phyloP scores from a whole-genome alignment of 2,888 invertebrate genomes.

The Agrypnus murinus region DNA sequence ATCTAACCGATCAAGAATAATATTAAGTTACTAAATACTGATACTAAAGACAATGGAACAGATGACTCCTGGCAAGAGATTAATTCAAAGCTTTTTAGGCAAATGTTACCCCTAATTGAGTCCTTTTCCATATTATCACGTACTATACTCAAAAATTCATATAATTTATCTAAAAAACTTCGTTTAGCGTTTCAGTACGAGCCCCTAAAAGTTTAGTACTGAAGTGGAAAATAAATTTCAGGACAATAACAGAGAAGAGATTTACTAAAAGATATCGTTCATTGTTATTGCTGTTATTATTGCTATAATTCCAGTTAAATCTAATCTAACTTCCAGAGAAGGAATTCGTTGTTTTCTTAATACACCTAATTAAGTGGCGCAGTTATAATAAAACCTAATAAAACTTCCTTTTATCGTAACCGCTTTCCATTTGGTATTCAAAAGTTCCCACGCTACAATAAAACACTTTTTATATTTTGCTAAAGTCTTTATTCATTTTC shows the following conservation, averaged over 20 bases:
- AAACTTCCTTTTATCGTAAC: constrained; percentile 8
- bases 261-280: constrained; percentile 12
- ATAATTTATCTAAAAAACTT: too few relatives aligned
- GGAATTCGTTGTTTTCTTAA: constrained; percentile 16
- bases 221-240: neutral
- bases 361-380: constrained; percentile 24
- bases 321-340: constrained; percentile 2
- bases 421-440: constrained; percentile 1
- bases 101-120: too few relatives aligned
- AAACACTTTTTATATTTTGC: constrained; percentile 1
- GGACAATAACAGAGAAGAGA: neutral
- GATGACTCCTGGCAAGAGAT: too few relatives aligned
- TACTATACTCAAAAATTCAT: too few relatives aligned
- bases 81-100: too few relatives aligned
- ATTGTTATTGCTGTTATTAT: constrained; percentile 9
- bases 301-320: neutral
- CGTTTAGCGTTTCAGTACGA: too few relatives aligned
- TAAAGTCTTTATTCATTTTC: neutral
- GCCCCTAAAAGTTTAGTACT: too few relatives aligned
- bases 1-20: too few relatives aligned
- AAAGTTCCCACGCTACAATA: constrained; percentile 9
- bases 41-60: too few relatives aligned
- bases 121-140: too few relatives aligned
- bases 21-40: too few relatives aligned
- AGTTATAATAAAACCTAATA: constrained; percentile 23